Percentiles rank a stretch among this genome's conserved stretches.
Conservation (phyloP, 2,888 invertebrate genomes). For the Sesia apiformis region DNA sequence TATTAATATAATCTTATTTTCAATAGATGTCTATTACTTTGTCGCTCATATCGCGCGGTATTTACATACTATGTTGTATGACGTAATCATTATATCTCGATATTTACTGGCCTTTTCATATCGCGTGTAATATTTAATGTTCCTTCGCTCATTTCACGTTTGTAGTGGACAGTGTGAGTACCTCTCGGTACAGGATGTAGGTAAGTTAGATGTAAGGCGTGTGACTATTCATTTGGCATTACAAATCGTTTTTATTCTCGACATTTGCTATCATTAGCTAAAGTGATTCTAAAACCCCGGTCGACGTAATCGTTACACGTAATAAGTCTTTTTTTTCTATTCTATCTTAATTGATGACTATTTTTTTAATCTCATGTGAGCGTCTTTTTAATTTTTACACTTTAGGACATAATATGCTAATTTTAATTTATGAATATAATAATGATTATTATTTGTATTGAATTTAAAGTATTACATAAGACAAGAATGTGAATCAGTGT, state of each 20-base stretch:
- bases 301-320: slow-evolving; percentile 13
- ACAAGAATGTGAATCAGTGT: slow-evolving; percentile 20
- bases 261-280: slow-evolving; percentile 27
- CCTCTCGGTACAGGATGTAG: slow-evolving; percentile 46
- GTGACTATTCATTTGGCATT: slow-evolving; percentile 49
- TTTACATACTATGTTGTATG: slow-evolving; percentile 16
- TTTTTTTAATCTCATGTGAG: slow-evolving; percentile 14
- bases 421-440: slow-evolving; percentile 35
- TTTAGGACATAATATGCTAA: slow-evolving; percentile 39
- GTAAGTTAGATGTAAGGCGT: slow-evolving; percentile 55
- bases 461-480: slow-evolving; percentile 14
- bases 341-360: slow-evolving; percentile 18
- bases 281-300: slow-evolving; percentile 52
- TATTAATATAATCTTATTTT: background rate
- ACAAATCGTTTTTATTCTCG: slow-evolving; percentile 34
- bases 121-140: slow-evolving; percentile 43
- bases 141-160: slow-evolving; percentile 39
- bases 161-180: slow-evolving; percentile 34
- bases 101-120: slow-evolving; percentile 58
- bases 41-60: slow-evolving; percentile 59
- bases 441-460: slow-evolving; percentile 26
- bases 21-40: slow-evolving; percentile 21
- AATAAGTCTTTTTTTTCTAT: slow-evolving; percentile 14
- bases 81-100: slow-evolving; percentile 58
- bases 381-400: slow-evolving; percentile 32